Evolutionary conservation across 1,140 invertebrate species (phyloP).

Genomic region (Leptopilina clavipes): DNA sequence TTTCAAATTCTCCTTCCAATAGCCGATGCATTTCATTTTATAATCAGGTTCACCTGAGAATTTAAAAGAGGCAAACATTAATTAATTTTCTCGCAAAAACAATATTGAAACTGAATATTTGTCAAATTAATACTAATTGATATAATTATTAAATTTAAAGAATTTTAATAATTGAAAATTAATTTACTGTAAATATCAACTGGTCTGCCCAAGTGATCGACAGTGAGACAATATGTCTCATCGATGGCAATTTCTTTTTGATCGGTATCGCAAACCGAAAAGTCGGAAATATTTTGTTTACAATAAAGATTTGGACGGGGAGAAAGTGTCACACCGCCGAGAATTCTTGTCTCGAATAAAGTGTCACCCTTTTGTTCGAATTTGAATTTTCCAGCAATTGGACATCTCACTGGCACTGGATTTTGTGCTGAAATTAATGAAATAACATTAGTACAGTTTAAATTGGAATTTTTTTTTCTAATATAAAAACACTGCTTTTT

Average conservation of each 20-base stretch:
- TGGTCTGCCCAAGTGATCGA: conserved; percentile 93
- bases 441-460: too few relatives aligned
- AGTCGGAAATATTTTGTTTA: conserved; percentile 94
- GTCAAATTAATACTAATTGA: background rate
- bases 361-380: conserved; percentile 93
- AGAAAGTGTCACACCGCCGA: conserved; percentile 94
- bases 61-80: background rate
- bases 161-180: conserved; percentile 1
- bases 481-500: background rate
- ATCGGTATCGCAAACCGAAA: conserved; percentile 94
- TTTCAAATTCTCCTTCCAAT: conserved; percentile 98
- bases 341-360: conserved; percentile 92
- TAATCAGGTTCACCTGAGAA: conserved; percentile 93
- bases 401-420: conserved; percentile 94
- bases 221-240: conserved; percentile 96
- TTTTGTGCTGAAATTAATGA: conserved; percentile 82
- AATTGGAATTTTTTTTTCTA: conserved; percentile 24
- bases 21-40: conserved; percentile 97
- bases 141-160: too few relatives aligned
- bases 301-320: conserved; percentile 95
- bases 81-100: background rate
- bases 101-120: conserved; percentile 25
- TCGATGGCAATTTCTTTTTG: conserved; percentile 95
- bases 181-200: conserved; percentile 92
- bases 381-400: conserved; percentile 96